These are phyloP conservation scores for Gorsachius goisagi DNA, from an alignment of 2,113 vertebrate genomes.

Conservation along the genomic window DNA sequence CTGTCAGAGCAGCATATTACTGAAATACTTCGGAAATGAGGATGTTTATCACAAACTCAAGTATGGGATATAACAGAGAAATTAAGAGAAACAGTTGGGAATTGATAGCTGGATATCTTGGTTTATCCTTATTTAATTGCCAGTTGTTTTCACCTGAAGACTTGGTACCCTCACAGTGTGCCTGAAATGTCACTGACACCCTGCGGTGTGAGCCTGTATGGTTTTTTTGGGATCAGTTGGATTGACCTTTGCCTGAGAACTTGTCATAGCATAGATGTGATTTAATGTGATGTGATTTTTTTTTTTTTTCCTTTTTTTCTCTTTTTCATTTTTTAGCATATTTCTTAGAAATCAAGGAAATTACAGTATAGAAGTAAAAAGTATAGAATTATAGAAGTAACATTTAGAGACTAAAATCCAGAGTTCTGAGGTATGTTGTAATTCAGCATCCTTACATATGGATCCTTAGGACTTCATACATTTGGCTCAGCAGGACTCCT, in stretches of 20 bases:
- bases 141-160: not conserved
- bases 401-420: not conserved
- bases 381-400: not conserved
- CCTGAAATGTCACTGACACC: not conserved
- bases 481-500: not conserved
- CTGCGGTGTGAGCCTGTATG: not conserved
- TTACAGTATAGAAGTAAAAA: not conserved
- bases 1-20: not conserved
- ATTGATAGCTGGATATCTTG: not conserved
- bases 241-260: not conserved
- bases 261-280: not conserved
- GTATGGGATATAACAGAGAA: not conserved
- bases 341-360: not conserved
- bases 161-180: not conserved
- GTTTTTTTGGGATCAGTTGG: not conserved
- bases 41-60: not conserved
- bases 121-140: not conserved
- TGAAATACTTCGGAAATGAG: not conserved
- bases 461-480: not conserved
- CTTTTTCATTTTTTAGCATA: rapidly evolving
- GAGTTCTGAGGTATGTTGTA: not conserved
- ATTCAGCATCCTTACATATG: not conserved
- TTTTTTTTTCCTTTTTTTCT: too few species aligned
- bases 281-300: not conserved
- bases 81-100: not conserved